These are phyloP conservation scores for Trachelus stipa DNA, from an alignment of 2,888 invertebrate species.

Conservation along the genomic window DNA sequence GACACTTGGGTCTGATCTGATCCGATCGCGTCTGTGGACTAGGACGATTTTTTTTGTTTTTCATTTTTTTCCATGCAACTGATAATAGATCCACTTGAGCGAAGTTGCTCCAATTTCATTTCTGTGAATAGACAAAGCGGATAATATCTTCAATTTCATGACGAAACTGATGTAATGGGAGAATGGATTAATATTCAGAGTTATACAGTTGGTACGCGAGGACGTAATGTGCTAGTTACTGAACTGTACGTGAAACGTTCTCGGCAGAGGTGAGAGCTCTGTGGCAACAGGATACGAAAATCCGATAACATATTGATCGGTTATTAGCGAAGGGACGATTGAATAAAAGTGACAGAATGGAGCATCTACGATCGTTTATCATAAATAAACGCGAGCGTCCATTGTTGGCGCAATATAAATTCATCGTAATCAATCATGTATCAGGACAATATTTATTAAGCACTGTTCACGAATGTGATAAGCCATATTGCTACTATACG, in stretches of 20 bases:
- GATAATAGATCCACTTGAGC: too few relatives aligned
- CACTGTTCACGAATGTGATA: not conserved
- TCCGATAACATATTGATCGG: slow-evolving; percentile 17
- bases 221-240: not conserved
- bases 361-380: not conserved
- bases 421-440: not conserved
- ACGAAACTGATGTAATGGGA: too few relatives aligned
- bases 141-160: too few relatives aligned
- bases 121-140: too few relatives aligned
- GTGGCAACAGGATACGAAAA: not conserved
- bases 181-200: too few relatives aligned
- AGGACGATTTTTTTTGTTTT: too few relatives aligned
- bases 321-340: slow-evolving; percentile 12
- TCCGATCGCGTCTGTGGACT: too few relatives aligned
- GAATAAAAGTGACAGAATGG: slow-evolving; percentile 21
- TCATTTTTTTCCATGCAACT: too few relatives aligned
- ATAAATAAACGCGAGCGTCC: slow-evolving; percentile 24
- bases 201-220: not conserved
- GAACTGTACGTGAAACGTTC: not conserved
- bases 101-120: too few relatives aligned
- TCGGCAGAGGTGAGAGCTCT: not conserved
- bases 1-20: too few relatives aligned
- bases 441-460: not conserved
- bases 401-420: not conserved
- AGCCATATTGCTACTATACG: not conserved